A percentile compares a stretch with the other conserved stretches of the same genome.
phyloP scores from a whole-genome alignment of 2,113 vertebrate genomes.

The Pollachius pollachius region DNA sequence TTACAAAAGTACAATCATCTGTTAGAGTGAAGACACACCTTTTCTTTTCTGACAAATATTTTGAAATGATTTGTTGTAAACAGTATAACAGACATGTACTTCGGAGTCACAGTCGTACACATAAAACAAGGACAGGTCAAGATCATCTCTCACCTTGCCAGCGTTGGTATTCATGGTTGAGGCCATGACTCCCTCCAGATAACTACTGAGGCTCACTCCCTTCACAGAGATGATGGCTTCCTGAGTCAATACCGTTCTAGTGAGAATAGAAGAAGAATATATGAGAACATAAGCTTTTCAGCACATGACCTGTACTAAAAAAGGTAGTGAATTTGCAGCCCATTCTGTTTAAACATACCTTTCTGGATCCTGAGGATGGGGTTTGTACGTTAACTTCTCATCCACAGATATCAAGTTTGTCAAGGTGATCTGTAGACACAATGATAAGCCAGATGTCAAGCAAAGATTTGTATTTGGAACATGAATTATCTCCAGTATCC shows the following conservation, averaged over 20 bases:
- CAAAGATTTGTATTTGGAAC: too few relatives aligned
- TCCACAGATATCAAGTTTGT: slow-evolving; percentile 97
- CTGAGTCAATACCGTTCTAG: slow-evolving; percentile 91
- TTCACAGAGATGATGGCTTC: slow-evolving; percentile 97
- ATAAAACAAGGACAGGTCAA: too few relatives aligned
- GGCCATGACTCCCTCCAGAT: slow-evolving; percentile 93
- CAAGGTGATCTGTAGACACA: slow-evolving; percentile 84
- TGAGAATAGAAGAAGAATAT: background rate
- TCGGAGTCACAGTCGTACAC: too few relatives aligned
- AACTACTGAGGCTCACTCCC: slow-evolving; percentile 95
- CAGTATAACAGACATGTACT: too few relatives aligned
- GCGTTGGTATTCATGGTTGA: slow-evolving; percentile 91
- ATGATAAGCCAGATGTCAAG: background rate
- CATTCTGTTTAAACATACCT: slow-evolving; percentile 72
- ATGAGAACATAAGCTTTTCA: background rate
- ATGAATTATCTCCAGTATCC: too few relatives aligned
- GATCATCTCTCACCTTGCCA: slow-evolving; percentile 81
- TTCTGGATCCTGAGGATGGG: slow-evolving; percentile 87
- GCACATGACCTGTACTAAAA: too few relatives aligned
- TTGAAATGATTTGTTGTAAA: too few relatives aligned
- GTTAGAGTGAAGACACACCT: too few relatives aligned
- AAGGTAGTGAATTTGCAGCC: too few relatives aligned
- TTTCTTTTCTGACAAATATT: too few relatives aligned
- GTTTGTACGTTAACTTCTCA: slow-evolving; percentile 89
- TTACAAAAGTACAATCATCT: too few relatives aligned